Evolutionary conservation across 1,140 invertebrate genomes (phyloP).

Genomic region (Eurytemora carolleeae): DNA sequence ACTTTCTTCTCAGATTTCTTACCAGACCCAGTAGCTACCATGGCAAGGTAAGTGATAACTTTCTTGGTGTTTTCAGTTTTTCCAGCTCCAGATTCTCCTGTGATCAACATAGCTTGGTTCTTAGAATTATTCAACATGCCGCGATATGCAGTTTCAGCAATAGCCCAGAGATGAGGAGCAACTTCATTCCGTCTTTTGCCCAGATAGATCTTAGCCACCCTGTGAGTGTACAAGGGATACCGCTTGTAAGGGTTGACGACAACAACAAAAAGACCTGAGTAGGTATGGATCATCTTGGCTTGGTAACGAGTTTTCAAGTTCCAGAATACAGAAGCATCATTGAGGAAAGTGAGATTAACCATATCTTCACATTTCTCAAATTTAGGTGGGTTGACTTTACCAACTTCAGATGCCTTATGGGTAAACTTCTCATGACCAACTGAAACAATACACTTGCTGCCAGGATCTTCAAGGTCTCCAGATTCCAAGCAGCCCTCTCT

Average conservation of each 20-base stretch:
- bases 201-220: conserved; percentile 34
- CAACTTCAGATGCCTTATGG: conserved; percentile 90
- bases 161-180: conserved; percentile 40
- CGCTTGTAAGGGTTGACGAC: conserved; percentile 34
- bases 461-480: conserved; percentile 5
- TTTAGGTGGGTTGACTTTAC: conserved; percentile 38
- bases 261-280: conserved; percentile 19
- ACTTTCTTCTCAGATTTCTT: conserved; percentile 42
- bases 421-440: conserved; percentile 45
- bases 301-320: conserved; percentile 97
- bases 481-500: conserved; percentile 47
- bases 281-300: conserved; percentile 80
- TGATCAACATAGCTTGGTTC: conserved; percentile 24
- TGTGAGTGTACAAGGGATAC: conserved; percentile 37
- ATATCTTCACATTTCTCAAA: conserved; percentile 40
- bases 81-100: conserved; percentile 39
- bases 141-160: conserved; percentile 24
- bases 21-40: conserved; percentile 29
- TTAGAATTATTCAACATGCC: conserved; percentile 17
- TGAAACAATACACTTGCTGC: background rate
- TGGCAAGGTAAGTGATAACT: conserved; percentile 43
- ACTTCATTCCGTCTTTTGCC: conserved; percentile 39
- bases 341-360: conserved; percentile 42
- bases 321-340: conserved; percentile 94
- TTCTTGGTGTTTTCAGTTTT: conserved; percentile 48